These are phyloP conservation scores for Lepidurus couesii DNA, from an alignment of 1,140 invertebrate genomes.

Conservation along the genomic window DNA sequence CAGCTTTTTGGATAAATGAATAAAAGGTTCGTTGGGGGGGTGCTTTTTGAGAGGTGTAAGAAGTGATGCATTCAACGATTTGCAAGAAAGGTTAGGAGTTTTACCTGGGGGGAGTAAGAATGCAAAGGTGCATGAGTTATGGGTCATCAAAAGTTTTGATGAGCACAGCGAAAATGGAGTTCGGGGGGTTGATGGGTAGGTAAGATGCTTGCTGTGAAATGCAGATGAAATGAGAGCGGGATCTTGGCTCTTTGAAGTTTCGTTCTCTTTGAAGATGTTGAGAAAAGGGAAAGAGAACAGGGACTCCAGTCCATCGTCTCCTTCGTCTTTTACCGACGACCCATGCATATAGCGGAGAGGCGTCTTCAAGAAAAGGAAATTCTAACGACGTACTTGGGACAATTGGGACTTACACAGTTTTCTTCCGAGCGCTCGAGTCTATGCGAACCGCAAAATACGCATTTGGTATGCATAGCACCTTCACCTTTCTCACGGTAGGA, in stretches of 20 bases:
- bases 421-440: neutral
- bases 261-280: neutral
- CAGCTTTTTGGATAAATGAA: too few relatives aligned
- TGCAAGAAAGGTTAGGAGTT: too few relatives aligned
- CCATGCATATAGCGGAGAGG: too few relatives aligned
- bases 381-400: neutral
- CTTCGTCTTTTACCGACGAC: too few relatives aligned
- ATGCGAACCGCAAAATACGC: neutral
- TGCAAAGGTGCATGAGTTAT: too few relatives aligned
- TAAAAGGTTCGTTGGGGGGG: too few relatives aligned
- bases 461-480: neutral
- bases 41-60: too few relatives aligned
- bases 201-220: neutral
- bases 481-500: neutral
- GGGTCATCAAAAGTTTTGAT: neutral
- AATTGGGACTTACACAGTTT: neutral
- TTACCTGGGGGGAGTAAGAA: too few relatives aligned
- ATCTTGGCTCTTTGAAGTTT: constrained; percentile 5
- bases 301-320: neutral
- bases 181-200: neutral
- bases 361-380: too few relatives aligned
- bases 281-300: neutral
- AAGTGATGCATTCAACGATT: too few relatives aligned
- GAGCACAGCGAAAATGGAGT: neutral
- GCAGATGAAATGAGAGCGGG: neutral